A percentile compares a stretch with the other conserved stretches of the same genome.
Evolutionary conservation across 2,888 invertebrate species (phyloP).

Genomic region (Drosophila kambysellisi): DNA sequence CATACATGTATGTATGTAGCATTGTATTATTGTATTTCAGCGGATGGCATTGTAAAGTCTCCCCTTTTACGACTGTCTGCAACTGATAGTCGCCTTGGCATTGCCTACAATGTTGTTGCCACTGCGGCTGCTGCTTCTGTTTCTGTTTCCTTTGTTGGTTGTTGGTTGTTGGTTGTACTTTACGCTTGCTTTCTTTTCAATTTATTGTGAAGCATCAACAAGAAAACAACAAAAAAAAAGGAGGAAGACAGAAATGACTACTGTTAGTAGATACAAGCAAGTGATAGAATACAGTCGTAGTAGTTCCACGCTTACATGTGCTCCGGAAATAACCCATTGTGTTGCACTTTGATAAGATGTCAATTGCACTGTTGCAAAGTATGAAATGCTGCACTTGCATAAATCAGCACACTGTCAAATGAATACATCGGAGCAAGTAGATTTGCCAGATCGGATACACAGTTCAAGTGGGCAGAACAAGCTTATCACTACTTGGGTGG

Average conservation of each 20-base stretch:
- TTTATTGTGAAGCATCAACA: conserved; percentile 75
- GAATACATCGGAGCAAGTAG: conserved; percentile 10
- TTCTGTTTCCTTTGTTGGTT: conserved; percentile 10
- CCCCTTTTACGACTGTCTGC: conserved; percentile 66
- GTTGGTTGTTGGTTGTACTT: conserved; percentile 46
- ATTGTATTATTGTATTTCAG: conserved; percentile 51
- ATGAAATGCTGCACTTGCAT: conserved; percentile 56
- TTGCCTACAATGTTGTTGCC: conserved; percentile 57
- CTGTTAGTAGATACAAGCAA: conserved; percentile 34
- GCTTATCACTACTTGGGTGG: not conserved
- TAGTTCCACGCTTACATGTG: conserved; percentile 36
- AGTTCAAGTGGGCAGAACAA: not conserved
- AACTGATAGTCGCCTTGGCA: conserved; percentile 74
- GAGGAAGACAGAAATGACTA: conserved; percentile 7
- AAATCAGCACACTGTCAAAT: not conserved
- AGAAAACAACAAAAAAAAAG: conserved; percentile 45
- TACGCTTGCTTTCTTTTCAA: conserved; percentile 78
- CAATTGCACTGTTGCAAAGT: conserved; percentile 66
- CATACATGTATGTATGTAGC: not conserved
- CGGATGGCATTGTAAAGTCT: conserved; percentile 64
- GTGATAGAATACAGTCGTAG: conserved; percentile 39
- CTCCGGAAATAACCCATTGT: conserved; percentile 44
- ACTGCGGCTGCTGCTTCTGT: conserved; percentile 9
- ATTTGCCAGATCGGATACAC: conserved; percentile 26
- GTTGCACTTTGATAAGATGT: conserved; percentile 65